Evolutionary conservation across 92 coral and sea anemone species (phyloP).

Genomic region (Porites rus): DNA sequence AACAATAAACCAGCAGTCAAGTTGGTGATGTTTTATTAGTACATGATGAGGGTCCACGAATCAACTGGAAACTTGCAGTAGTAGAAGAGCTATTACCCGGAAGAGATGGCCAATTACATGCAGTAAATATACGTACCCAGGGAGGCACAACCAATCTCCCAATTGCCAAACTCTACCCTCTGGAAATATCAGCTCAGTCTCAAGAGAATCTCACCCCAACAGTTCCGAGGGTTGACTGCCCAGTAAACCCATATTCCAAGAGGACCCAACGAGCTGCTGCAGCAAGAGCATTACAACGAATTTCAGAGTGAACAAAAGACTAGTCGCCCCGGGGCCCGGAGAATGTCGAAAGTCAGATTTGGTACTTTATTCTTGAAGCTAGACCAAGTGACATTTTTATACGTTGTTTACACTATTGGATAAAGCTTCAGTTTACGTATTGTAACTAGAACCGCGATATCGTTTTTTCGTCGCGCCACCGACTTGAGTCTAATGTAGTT

Average conservation of each 20-base stretch:
- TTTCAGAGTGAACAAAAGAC: conserved; percentile 6
- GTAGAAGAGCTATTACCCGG: too few relatives aligned
- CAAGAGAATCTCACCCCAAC: conserved; percentile 1
- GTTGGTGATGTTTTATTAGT: conserved; percentile 42
- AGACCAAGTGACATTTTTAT: neutral
- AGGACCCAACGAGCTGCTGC: conserved; percentile 6
- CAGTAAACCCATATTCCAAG: neutral
- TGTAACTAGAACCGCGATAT: neutral
- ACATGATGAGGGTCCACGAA: conserved; percentile 31
- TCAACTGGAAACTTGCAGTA: too few relatives aligned
- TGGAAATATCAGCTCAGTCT: conserved; percentile 15
- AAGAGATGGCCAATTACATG: too few relatives aligned
- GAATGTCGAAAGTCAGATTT: neutral
- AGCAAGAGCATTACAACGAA: neutral
- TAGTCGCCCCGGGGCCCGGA: neutral
- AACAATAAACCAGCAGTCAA: too few relatives aligned
- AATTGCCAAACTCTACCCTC: conserved; percentile 31
- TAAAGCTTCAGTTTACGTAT: neutral
- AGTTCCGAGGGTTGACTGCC: neutral
- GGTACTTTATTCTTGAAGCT: neutral
- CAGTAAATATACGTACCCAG: too few relatives aligned
- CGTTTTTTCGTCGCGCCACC: neutral
- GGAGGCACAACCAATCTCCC: conserved; percentile 36
- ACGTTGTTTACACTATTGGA: neutral
- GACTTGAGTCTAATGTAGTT: neutral